A percentile compares a stretch with the other conserved stretches of the same genome.
phyloP scores from a whole-genome alignment of 2,113 vertebrate genomes.

The Phrynosoma platyrhinos region DNA sequence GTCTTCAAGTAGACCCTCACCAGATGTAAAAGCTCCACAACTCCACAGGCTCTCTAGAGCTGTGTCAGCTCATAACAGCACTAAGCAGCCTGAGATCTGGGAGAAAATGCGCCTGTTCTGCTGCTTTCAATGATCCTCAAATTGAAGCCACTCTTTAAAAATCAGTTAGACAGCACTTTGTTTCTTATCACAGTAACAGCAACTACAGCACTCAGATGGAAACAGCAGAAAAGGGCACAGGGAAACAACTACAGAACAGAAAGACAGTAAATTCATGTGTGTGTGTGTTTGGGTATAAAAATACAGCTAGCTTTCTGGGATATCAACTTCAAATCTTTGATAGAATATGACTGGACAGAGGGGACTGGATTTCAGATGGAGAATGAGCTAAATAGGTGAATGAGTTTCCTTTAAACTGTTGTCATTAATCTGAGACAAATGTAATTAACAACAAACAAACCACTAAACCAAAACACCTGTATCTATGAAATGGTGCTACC shows the following conservation, averaged over 20 bases:
- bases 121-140: constrained; percentile 55
- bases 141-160: constrained; percentile 56
- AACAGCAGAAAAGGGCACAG: constrained; percentile 60
- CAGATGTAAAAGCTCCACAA: background rate
- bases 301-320: constrained; percentile 31
- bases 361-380: constrained; percentile 61
- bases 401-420: constrained; percentile 73
- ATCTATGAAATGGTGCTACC: constrained; percentile 70
- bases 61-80: background rate
- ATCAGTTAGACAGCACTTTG: constrained; percentile 69
- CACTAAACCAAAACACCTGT: constrained; percentile 69
- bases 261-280: constrained; percentile 25
- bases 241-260: constrained; percentile 47
- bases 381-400: constrained; percentile 63
- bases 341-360: constrained; percentile 63
- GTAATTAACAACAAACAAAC: constrained; percentile 65
- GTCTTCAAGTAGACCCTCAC: fast-evolving
- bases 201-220: constrained; percentile 52
- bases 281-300: background rate
- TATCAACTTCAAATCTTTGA: constrained; percentile 47
- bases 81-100: constrained; percentile 48
- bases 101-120: constrained; percentile 57
- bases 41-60: background rate
- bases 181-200: constrained; percentile 46
- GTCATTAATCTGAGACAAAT: constrained; percentile 70